Conservation (phyloP, 2,888 invertebrate genomes). For the Lordiphosa andalusiaca region DNA sequence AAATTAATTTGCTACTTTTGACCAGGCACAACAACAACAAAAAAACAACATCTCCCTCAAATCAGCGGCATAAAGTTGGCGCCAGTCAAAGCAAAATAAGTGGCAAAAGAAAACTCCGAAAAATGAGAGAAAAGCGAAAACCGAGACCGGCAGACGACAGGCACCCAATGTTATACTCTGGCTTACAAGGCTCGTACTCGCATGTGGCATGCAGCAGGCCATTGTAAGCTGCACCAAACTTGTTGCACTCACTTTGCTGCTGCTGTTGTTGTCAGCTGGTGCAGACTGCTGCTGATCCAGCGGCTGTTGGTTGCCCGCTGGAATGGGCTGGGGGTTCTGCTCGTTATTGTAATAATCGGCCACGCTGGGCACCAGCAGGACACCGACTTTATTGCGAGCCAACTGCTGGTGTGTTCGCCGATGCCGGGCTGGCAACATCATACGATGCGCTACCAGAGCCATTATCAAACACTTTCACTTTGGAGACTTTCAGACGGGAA, state of each 20-base stretch:
- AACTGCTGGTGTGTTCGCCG: constrained; percentile 58
- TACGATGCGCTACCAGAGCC: constrained; percentile 76
- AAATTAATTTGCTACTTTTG: no score
- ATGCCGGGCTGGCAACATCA: constrained; percentile 68
- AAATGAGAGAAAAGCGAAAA: constrained; percentile 3
- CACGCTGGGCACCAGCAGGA: constrained; percentile 64
- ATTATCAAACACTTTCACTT: constrained; percentile 34
- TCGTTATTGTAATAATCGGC: constrained; percentile 53
- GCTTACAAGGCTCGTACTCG: no score
- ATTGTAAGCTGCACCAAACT: constrained; percentile 40
- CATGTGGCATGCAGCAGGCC: constrained; percentile 6
- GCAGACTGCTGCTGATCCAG: constrained; percentile 21
- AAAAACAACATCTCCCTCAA: constrained; percentile 17
- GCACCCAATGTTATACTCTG: not conserved
- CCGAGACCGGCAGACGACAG: constrained; percentile 29
- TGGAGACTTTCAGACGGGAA: constrained; percentile 4
- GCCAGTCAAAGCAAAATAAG: constrained; percentile 41
- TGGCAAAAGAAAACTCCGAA: constrained; percentile 6
- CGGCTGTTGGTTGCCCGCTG: constrained; percentile 26
- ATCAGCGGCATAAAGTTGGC: constrained; percentile 59
- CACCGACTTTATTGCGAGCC: constrained; percentile 71
- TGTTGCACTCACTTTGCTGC: constrained; percentile 66
- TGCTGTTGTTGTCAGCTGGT: constrained; percentile 15
- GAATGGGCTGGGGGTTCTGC: constrained; percentile 19
- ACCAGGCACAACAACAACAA: constrained; percentile 47